Evolutionary conservation across 2,113 vertebrate genomes (phyloP).

Genomic region (Gallinago undulata): DNA sequence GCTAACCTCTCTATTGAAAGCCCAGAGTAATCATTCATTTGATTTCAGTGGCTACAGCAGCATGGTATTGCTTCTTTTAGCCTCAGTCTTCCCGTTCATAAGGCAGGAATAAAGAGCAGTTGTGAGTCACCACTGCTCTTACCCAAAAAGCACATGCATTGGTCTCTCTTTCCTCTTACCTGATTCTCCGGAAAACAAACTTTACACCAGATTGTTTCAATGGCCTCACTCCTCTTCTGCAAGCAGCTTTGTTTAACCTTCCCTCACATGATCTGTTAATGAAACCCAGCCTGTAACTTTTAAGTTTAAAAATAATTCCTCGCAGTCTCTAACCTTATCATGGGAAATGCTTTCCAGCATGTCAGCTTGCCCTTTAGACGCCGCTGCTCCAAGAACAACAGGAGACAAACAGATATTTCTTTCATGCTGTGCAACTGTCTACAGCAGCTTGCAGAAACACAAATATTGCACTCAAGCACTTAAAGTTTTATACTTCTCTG

Average conservation of each 20-base stretch:
- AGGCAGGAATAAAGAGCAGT: neutral
- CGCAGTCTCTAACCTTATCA: conserved; percentile 20
- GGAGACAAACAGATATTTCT: neutral
- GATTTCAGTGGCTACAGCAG: neutral
- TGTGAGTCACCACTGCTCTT: neutral
- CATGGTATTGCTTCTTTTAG: neutral
- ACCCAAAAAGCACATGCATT: neutral
- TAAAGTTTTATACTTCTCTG: neutral
- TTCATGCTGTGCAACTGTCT: neutral
- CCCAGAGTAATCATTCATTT: neutral
- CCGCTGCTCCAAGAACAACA: neutral
- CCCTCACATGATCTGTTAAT: conserved; percentile 59
- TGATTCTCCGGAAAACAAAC: conserved; percentile 24
- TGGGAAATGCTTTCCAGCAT: conserved; percentile 26
- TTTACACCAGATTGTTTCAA: neutral
- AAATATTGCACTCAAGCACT: neutral
- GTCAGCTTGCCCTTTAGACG: conserved; percentile 54
- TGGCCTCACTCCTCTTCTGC: neutral
- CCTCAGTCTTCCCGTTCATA: neutral
- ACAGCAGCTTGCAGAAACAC: neutral
- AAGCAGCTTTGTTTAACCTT: conserved; percentile 47
- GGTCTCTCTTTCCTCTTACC: neutral
- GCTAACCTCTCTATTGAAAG: neutral
- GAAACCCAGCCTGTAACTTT: conserved; percentile 8
- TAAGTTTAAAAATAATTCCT: conserved; percentile 56